Evolutionary conservation across 2,888 invertebrate genomes (phyloP).

Genomic region (Tenthredo mesomela): DNA sequence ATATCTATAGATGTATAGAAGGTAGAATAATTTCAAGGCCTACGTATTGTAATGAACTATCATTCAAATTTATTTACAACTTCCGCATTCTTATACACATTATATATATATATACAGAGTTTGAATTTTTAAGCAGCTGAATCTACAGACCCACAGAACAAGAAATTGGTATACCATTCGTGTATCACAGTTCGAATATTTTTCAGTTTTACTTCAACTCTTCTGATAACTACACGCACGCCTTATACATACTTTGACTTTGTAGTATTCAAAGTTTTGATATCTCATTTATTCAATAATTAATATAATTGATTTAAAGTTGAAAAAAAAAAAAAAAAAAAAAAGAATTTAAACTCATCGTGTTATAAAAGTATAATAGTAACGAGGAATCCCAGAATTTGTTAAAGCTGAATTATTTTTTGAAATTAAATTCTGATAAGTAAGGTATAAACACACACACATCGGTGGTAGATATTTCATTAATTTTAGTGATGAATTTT

Average conservation of each 20-base stretch:
- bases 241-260: background rate
- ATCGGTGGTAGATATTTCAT: background rate
- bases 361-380: no score
- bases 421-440: conserved; percentile 16
- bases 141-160: background rate
- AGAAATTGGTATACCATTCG: background rate
- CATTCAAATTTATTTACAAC: background rate
- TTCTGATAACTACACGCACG: background rate
- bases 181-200: background rate
- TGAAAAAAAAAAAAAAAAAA: background rate
- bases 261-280: background rate
- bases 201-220: background rate
- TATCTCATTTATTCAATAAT: background rate
- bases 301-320: background rate
- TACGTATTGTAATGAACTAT: background rate
- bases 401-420: background rate
- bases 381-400: background rate
- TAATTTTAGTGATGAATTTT: conserved; percentile 19
- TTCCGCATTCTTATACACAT: background rate
- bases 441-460: background rate
- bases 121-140: background rate
- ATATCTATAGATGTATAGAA: background rate
- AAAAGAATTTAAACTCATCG: background rate
- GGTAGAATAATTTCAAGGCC: background rate
- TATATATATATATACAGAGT: background rate